Conservation (phyloP, 1,140 invertebrate genomes). For the Sitobion miscanthi region DNA sequence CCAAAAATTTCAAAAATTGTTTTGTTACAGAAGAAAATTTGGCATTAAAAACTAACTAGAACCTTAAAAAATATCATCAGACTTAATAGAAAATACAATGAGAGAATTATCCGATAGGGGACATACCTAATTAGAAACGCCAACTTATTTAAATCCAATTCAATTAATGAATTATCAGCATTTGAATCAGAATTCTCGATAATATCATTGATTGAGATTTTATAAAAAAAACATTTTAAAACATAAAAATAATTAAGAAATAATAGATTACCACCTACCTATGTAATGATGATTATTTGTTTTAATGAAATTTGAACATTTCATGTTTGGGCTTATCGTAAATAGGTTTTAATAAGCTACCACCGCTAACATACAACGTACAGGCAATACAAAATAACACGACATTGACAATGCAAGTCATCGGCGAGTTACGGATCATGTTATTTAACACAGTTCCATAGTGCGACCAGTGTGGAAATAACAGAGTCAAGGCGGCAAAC, state of each 20-base stretch:
- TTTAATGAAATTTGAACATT: neutral
- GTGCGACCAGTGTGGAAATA: neutral
- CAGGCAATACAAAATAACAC: neutral
- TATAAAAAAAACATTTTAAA: neutral
- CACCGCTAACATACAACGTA: neutral
- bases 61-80: neutral
- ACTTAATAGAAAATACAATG: neutral
- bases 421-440: neutral
- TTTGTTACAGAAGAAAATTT: neutral
- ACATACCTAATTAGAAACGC: neutral
- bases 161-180: neutral
- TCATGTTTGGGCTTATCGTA: neutral
- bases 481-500: neutral
- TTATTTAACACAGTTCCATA: neutral
- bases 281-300: neutral
- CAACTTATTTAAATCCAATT: neutral
- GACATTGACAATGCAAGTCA: neutral
- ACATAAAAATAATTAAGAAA: neutral
- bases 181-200: neutral
- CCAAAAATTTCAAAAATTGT: neutral
- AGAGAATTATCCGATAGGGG: neutral
- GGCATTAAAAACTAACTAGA: neutral
- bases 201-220: neutral
- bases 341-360: conserved; percentile 30
- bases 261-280: neutral